phyloP scores from a whole-genome alignment of 2,888 invertebrate genomes.

The Metopia argyrocephala region DNA sequence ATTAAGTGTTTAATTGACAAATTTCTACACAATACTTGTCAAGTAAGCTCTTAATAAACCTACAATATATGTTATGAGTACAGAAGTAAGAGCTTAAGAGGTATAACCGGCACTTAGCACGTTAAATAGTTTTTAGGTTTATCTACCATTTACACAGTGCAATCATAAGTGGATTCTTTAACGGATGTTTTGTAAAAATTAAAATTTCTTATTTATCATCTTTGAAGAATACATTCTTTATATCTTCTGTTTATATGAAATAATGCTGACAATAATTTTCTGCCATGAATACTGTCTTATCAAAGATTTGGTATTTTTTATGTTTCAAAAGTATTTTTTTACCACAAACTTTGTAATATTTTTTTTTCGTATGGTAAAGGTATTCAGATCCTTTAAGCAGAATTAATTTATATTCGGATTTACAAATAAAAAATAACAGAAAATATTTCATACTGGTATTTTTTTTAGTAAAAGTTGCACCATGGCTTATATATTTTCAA shows the following conservation, averaged over 20 bases:
- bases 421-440: neutral
- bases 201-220: too few relatives aligned
- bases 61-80: too few relatives aligned
- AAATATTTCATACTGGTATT: neutral
- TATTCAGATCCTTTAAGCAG: neutral
- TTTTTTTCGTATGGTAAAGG: neutral
- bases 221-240: neutral
- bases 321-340: neutral
- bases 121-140: too few relatives aligned
- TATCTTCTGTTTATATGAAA: neutral
- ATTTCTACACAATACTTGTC: too few relatives aligned
- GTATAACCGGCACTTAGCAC: too few relatives aligned
- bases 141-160: too few relatives aligned
- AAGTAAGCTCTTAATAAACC: too few relatives aligned
- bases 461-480: neutral
- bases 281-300: neutral
- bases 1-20: too few relatives aligned
- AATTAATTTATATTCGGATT: neutral
- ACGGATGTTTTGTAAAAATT: too few relatives aligned
- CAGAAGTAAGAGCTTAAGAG: too few relatives aligned
- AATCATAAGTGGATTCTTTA: too few relatives aligned
- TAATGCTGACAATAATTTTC: neutral
- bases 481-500: too few relatives aligned
- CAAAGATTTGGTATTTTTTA: slow-evolving; percentile 6
- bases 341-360: neutral